Conservation (phyloP, 1,140 invertebrate species). For the Mycetomoellerius zeteki region DNA sequence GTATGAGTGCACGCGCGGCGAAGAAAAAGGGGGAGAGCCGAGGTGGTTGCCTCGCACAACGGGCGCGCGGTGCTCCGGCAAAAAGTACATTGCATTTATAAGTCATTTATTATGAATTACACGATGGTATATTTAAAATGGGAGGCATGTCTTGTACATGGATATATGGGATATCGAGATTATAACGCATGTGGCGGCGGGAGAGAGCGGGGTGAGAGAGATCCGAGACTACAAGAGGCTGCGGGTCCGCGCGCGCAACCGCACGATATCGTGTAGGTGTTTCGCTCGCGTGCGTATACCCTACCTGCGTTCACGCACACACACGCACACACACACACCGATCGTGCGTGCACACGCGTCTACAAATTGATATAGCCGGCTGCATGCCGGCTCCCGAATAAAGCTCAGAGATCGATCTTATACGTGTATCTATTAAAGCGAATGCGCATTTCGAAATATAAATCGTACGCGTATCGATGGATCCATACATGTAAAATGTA, state of each 20-base stretch:
- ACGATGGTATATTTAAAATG: conserved; percentile 87
- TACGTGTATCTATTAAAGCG: conserved; percentile 51
- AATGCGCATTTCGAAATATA: conserved; percentile 19
- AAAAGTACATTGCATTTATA: conserved; percentile 86
- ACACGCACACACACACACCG: conserved; percentile 48
- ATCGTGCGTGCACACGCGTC: conserved; percentile 55
- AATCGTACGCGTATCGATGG: not conserved
- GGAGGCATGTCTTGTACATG: conserved; percentile 85
- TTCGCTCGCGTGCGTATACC: conserved; percentile 61
- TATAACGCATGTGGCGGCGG: conserved; percentile 83
- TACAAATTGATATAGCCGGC: conserved; percentile 76
- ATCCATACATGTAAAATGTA: not conserved
- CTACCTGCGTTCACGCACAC: conserved; percentile 59
- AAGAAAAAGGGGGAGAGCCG: conserved; percentile 52
- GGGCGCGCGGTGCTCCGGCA: conserved; percentile 70
- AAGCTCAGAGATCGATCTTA: conserved; percentile 67
- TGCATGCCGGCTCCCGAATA: conserved; percentile 74
- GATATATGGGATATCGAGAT: conserved; percentile 87
- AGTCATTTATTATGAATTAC: conserved; percentile 88
- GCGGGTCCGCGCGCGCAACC: conserved; percentile 65
- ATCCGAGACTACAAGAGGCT: conserved; percentile 68
- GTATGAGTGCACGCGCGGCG: conserved; percentile 3
- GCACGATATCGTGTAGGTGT: conserved; percentile 74
- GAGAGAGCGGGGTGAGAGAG: conserved; percentile 18
- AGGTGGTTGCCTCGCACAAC: conserved; percentile 71